Evolutionary conservation across 2,113 vertebrate genomes (phyloP).

Genomic region (Dromiciops gliroides): DNA sequence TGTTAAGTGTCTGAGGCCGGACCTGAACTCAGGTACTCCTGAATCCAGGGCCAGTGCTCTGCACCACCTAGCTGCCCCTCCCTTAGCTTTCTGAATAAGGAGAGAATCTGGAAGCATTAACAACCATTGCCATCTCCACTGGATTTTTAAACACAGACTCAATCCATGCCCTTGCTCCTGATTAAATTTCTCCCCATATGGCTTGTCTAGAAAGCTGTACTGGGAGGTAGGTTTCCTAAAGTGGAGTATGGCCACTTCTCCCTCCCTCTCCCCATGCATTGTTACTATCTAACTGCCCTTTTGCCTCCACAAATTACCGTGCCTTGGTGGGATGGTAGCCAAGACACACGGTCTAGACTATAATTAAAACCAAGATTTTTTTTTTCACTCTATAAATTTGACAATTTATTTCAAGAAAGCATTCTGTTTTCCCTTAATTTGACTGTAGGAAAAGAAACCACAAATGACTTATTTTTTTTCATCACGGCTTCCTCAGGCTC

Average conservation of each 20-base stretch:
- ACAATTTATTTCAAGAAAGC: constrained; percentile 62
- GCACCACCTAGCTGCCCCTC: too few species aligned
- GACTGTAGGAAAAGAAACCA: constrained; percentile 51
- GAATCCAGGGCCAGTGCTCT: too few species aligned
- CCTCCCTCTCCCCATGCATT: background rate
- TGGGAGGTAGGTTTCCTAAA: constrained; percentile 38
- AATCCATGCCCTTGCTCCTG: constrained; percentile 18
- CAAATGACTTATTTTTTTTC: constrained; percentile 26
- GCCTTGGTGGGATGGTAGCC: constrained; percentile 26
- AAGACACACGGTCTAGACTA: constrained; percentile 57
- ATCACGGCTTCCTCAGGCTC: constrained; percentile 28
- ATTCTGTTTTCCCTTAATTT: constrained; percentile 45
- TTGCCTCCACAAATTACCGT: constrained; percentile 33
- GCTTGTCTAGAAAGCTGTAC: constrained; percentile 1
- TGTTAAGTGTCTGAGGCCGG: too few species aligned
- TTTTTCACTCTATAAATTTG: constrained; percentile 67
- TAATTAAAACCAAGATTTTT: constrained; percentile 62
- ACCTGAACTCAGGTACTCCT: too few species aligned
- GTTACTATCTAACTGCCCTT: constrained; percentile 1
- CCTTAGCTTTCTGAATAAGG: background rate
- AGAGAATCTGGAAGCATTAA: constrained; percentile 30
- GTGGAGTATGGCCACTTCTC: background rate
- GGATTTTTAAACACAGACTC: constrained; percentile 30
- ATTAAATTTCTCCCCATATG: constrained; percentile 41
- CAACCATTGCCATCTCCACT: background rate